Base-by-base conservation (phyloP, 2,113 vertebrate genomes). In the Pitta sordida region DNA sequence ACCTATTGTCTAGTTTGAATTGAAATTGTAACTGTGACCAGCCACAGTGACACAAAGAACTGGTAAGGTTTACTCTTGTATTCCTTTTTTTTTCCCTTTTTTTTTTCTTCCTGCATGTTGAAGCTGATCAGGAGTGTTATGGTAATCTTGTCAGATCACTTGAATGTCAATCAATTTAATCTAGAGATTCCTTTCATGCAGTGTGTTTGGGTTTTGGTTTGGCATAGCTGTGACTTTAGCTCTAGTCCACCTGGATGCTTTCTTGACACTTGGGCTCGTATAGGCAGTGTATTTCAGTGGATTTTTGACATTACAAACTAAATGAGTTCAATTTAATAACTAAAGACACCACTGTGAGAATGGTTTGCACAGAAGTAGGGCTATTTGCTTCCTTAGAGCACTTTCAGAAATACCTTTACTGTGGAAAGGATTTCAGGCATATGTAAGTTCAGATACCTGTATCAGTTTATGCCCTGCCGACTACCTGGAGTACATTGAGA, bases 11-110 rank as follows among this genome's bases (percentile, higher is more conserved):
- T 53, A 37, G 5, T 74, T 76, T 69, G 34, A 77, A 62, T 83
- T 69, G 49, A 21, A 51, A 80, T 37, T 22, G 7, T 85, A 55
- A 55, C 41, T 87, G 24, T 65, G 65, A 64, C n/a, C 52, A 73
- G 34, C 3, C 12, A 22, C 11, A 43, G 29, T 34, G 13, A 73
- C 22, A 56, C 5, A 76, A 73, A 87, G 48, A 68, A 75, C 11
- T 49, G 23, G 23, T 75, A 81, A 74, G 9, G 8, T 63, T 32
- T 46, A 34, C 2, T 46, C 27, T 59, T 30, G 20, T 29, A 46
- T 46, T 32, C 13, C 6, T 30, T 46, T 6, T n/a, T n/a, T n/a
- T n/a, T n/a, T n/a, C n/a, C n/a, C 0, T 32, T 36, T 1, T 11
- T 48, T 29, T 11, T 49, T 52, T 43, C 17, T 11, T 68, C 4